Conservation (phyloP, 2,888 invertebrate genomes). For the Blera fallax region DNA sequence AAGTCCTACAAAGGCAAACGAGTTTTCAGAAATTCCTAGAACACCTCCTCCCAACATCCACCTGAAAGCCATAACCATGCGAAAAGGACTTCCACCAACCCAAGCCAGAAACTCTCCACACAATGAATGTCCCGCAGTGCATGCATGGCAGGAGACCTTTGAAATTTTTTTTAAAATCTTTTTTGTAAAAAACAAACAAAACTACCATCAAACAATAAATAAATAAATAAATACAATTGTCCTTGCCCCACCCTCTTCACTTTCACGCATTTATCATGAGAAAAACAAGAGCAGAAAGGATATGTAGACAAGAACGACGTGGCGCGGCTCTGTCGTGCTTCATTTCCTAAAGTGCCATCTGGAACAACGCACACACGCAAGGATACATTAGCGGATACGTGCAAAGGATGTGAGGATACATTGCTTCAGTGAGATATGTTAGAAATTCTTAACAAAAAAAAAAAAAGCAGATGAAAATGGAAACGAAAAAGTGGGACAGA, state of each 20-base stretch:
- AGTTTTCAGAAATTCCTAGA: no score
- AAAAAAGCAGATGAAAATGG: background rate
- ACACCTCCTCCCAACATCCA: no score
- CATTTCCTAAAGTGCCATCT: constrained; percentile 49
- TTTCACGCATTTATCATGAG: background rate
- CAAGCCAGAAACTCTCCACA: no score
- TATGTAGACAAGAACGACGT: background rate
- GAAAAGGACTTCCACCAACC: no score
- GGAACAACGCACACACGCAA: constrained; percentile 2
- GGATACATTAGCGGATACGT: background rate
- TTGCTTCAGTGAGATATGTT: background rate
- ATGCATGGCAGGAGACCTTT: no score
- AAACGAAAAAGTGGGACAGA: no score
- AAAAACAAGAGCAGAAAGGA: background rate
- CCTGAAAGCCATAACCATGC: no score
- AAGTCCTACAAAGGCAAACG: no score
- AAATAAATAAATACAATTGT: constrained; percentile 31
- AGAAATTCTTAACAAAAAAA: background rate
- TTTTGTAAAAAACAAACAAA: background rate
- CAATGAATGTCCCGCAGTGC: no score
- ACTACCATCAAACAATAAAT: constrained; percentile 22
- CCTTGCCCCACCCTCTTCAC: background rate
- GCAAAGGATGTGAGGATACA: constrained; percentile 9
- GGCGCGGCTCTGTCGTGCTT: constrained; percentile 15
- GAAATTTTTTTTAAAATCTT: no score